Conservation (phyloP, 2,797 vertebrate species). For the Gymnoscopelus braueri region DNA sequence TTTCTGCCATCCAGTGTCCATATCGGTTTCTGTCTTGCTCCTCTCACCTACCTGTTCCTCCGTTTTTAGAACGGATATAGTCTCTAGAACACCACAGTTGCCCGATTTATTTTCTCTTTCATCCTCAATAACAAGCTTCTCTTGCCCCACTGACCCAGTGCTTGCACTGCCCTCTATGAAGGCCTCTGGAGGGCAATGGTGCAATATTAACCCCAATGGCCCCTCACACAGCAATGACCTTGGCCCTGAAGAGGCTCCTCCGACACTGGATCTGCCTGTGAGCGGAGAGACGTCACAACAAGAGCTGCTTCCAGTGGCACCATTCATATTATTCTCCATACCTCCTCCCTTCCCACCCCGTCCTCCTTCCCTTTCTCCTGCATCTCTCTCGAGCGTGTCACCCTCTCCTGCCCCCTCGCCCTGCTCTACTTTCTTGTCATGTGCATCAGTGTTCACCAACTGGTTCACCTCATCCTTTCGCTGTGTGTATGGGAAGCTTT, state of each 20-base stretch:
- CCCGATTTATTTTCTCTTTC: constrained; percentile 29
- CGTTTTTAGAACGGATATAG: constrained; percentile 11
- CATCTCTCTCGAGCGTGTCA: constrained; percentile 18
- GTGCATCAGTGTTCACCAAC: constrained; percentile 13
- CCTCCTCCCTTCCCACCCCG: constrained; percentile 3
- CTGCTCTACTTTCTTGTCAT: constrained; percentile 11
- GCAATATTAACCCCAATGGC: constrained; percentile 40
- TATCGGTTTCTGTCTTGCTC: not conserved
- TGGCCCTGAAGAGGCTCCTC: constrained; percentile 9
- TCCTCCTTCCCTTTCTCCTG: constrained; percentile 7
- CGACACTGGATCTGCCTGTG: constrained; percentile 1
- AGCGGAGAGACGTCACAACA: not conserved
- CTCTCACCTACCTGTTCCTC: constrained; percentile 20
- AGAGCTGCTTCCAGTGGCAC: not conserved
- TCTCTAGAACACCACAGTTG: not conserved
- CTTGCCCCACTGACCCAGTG: constrained; percentile 27
- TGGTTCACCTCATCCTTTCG: constrained; percentile 10
- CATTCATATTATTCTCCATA: constrained; percentile 15
- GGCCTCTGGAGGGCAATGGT: constrained; percentile 33
- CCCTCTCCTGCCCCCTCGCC: not conserved
- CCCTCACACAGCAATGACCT: constrained; percentile 15
- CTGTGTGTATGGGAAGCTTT: not conserved
- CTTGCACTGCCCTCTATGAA: constrained; percentile 6
- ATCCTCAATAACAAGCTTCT: constrained; percentile 22
- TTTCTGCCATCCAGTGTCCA: not conserved